Percentiles rank a stretch among this genome's conserved stretches.
Evolutionary conservation across 1,140 invertebrate species (phyloP).

Genomic region (Cherax destructor): DNA sequence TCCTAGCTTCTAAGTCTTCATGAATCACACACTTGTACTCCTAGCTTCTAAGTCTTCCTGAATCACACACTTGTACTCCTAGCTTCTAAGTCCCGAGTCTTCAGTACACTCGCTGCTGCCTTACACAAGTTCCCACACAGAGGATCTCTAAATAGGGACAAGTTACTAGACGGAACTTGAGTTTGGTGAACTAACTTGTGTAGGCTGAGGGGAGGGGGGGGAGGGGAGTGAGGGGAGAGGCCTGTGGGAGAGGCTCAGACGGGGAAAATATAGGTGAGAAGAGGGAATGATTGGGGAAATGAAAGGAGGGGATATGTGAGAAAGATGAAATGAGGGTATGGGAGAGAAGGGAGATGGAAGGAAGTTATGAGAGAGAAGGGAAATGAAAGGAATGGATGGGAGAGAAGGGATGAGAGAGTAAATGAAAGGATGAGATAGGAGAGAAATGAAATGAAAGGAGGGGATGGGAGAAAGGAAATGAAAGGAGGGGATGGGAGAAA

Average conservation of each 20-base stretch:
- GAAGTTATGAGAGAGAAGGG: neutral
- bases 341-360: neutral
- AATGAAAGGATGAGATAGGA: neutral
- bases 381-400: neutral
- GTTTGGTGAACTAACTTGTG: too few species aligned
- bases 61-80: too few species aligned
- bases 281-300: neutral
- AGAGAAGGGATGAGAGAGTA: neutral
- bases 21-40: too few species aligned
- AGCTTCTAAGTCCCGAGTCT: too few species aligned
- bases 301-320: neutral
- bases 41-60: too few species aligned
- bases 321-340: neutral
- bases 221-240: neutral
- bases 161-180: too few species aligned
- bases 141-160: too few species aligned
- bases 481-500: neutral
- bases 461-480: neutral
- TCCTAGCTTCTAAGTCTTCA: too few species aligned
- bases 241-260: neutral
- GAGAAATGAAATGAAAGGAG: neutral
- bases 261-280: neutral
- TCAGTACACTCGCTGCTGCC: too few species aligned
- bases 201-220: neutral
- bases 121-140: too few species aligned